Conservation (phyloP, 1,140 invertebrate genomes). For the Neodiprion pinetum region DNA sequence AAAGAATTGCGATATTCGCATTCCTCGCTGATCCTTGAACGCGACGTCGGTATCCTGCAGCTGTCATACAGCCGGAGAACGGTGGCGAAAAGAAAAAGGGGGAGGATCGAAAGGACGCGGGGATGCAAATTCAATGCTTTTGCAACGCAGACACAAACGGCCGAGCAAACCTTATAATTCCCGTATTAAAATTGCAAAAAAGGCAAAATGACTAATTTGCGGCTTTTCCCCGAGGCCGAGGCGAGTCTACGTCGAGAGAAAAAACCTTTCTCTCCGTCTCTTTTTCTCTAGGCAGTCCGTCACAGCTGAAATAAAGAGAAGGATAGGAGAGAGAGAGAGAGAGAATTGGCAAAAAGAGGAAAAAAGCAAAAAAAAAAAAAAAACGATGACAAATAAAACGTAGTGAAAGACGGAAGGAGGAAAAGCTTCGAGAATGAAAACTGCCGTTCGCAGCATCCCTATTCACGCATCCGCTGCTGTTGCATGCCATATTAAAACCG, state of each 20-base stretch:
- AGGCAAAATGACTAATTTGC: not conserved
- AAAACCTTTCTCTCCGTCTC: too few relatives aligned
- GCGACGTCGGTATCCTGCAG: not conserved
- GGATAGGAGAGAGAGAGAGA: too few relatives aligned
- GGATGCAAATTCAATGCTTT: conserved; percentile 4
- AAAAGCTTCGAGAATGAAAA: not conserved
- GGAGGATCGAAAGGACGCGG: not conserved
- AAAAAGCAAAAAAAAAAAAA: too few relatives aligned
- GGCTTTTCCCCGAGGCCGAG: not conserved
- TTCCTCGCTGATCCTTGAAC: not conserved
- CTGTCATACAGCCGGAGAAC: not conserved
- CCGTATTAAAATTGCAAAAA: conserved; percentile 7
- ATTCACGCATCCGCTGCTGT: not conserved
- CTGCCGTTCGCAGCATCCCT: conserved; percentile 1
- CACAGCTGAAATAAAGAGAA: too few relatives aligned
- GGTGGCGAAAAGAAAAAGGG: not conserved
- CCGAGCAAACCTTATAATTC: conserved; percentile 1
- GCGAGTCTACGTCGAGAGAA: too few relatives aligned
- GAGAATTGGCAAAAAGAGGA: too few relatives aligned
- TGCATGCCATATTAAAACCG: not conserved
- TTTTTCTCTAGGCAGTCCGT: too few relatives aligned
- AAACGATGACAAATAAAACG: not conserved
- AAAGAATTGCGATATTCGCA: conserved; percentile 2
- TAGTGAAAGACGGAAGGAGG: not conserved
- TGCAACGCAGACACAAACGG: not conserved